These are phyloP conservation scores for Psittacara wagleri DNA, from an alignment of 2,113 vertebrate genomes.

Conservation along the genomic window DNA sequence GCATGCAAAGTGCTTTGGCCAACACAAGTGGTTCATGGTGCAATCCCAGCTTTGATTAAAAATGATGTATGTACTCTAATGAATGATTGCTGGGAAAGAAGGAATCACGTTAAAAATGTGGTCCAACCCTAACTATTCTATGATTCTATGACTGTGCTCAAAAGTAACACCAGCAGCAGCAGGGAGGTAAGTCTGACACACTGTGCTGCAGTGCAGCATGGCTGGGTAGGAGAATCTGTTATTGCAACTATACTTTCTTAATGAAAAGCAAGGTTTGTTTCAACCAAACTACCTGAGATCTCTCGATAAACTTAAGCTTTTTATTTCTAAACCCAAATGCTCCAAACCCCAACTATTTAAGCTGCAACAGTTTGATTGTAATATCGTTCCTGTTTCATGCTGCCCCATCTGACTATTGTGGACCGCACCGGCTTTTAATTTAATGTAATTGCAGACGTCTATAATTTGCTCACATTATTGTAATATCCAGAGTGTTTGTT, in stretches of 20 bases:
- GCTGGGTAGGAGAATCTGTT: not conserved
- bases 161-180: not conserved
- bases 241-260: not conserved
- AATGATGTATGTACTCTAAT: not conserved
- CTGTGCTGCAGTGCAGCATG: not conserved
- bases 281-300: not conserved
- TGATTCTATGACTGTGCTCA: not conserved
- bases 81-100: not conserved
- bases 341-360: not conserved
- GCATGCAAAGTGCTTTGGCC: not conserved
- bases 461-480: constrained; percentile 1
- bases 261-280: not conserved
- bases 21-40: not conserved
- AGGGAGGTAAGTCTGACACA: not conserved
- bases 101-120: not conserved
- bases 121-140: too few species aligned
- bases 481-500: not conserved
- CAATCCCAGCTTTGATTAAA: not conserved
- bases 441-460: not conserved
- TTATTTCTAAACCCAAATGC: not conserved
- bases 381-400: not conserved
- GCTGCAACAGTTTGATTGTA: not conserved
- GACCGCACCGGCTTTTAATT: not conserved
- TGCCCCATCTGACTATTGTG: not conserved
- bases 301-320: not conserved